Conservation (phyloP, 2,797 vertebrate species). For the Dicrostonyx torquatus region DNA sequence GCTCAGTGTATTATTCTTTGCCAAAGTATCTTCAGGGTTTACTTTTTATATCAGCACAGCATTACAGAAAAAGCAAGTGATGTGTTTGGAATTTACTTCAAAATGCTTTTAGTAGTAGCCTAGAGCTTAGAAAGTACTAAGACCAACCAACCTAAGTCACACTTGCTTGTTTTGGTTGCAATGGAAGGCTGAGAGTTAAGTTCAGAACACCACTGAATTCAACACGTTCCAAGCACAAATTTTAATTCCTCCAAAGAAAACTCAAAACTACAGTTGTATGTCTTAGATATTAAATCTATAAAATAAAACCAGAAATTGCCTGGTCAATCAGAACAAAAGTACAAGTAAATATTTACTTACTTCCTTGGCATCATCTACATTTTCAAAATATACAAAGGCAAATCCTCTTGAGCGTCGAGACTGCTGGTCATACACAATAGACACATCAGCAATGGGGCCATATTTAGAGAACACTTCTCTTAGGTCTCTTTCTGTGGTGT, state of each 20-base stretch:
- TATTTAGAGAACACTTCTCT: slow-evolving; percentile 98
- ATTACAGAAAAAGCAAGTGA: neutral
- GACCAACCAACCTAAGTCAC: neutral
- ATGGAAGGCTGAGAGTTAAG: neutral
- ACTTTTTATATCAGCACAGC: neutral
- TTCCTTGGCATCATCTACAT: slow-evolving; percentile 94
- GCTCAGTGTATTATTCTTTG: neutral
- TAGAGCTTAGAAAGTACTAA: neutral
- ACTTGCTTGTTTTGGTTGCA: neutral
- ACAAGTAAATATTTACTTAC: slow-evolving; percentile 82
- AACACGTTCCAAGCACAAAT: neutral
- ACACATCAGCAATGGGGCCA: slow-evolving; percentile 93
- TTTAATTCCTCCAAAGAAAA: neutral
- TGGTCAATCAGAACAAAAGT: neutral
- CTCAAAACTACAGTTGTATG: neutral
- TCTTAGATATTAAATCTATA: neutral
- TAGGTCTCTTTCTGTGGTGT: slow-evolving; percentile 96
- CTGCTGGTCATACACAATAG: slow-evolving; percentile 97
- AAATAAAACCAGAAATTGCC: neutral
- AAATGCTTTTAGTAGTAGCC: neutral
- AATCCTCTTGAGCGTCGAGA: slow-evolving; percentile 97
- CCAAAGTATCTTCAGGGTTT: neutral
- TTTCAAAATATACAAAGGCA: slow-evolving; percentile 97
- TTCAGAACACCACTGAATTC: neutral
- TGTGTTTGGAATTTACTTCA: neutral